phyloP scores from a whole-genome alignment of 1,140 invertebrate genomes.

The Drosophila arawakana region DNA sequence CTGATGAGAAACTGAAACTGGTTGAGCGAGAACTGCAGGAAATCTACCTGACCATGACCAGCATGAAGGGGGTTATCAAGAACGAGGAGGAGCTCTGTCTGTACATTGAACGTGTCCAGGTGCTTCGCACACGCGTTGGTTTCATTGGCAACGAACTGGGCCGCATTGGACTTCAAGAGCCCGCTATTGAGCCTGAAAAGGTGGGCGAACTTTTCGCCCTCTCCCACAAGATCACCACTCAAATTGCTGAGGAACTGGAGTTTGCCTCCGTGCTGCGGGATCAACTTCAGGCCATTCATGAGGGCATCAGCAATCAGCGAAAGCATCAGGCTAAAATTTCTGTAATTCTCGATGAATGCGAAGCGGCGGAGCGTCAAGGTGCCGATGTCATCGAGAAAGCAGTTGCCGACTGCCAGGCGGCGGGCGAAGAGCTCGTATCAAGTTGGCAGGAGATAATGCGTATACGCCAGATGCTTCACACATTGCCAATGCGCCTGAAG shows the following conservation, averaged over 20 bases:
- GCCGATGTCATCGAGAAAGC: slow-evolving; percentile 90
- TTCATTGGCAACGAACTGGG: slow-evolving; percentile 92
- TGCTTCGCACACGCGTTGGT: slow-evolving; percentile 89
- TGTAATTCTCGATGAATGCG: slow-evolving; percentile 89
- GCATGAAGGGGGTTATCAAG: slow-evolving; percentile 90
- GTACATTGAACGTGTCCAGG: slow-evolving; percentile 91
- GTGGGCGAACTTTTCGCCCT: slow-evolving; percentile 89
- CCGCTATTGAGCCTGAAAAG: slow-evolving; percentile 90
- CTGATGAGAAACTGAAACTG: slow-evolving; percentile 89
- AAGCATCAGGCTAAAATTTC: slow-evolving; percentile 88
- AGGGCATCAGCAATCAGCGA: slow-evolving; percentile 88
- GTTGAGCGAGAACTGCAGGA: slow-evolving; percentile 91
- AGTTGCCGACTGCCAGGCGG: slow-evolving; percentile 88
- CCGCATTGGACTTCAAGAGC: slow-evolving; percentile 88
- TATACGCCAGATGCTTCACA: slow-evolving; percentile 90
- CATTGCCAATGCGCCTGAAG: slow-evolving; percentile 89
- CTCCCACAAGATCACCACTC: slow-evolving; percentile 88
- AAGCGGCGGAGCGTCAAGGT: slow-evolving; percentile 88
- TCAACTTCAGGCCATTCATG: slow-evolving; percentile 88
- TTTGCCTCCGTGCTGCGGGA: slow-evolving; percentile 89
- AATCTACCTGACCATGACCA: slow-evolving; percentile 87
- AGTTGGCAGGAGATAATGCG: slow-evolving; percentile 91
- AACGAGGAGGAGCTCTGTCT: slow-evolving; percentile 92
- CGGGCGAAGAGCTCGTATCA: slow-evolving; percentile 87
- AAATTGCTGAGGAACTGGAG: slow-evolving; percentile 90